Evolutionary conservation across 1,140 invertebrate genomes (phyloP).

Genomic region (Drosophila micromelanica): DNA sequence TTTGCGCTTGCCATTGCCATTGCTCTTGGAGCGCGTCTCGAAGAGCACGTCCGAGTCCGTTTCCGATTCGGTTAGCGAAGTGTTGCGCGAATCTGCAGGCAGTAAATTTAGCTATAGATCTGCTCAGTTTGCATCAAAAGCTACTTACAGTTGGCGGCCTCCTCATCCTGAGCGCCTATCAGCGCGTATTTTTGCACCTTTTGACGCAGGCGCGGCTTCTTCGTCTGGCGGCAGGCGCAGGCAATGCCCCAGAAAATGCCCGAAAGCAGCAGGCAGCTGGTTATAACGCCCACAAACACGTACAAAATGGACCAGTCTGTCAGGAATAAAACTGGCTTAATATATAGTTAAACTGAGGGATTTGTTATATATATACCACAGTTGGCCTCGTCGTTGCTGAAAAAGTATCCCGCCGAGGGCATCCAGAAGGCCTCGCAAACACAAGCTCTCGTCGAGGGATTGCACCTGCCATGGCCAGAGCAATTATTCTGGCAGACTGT

Average conservation of each 20-base stretch:
- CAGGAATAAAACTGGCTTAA: slow-evolving; percentile 32
- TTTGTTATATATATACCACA: slow-evolving; percentile 83
- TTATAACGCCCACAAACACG: slow-evolving; percentile 90
- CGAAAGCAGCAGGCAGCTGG: slow-evolving; percentile 87
- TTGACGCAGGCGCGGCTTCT: slow-evolving; percentile 84
- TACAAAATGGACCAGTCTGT: slow-evolving; percentile 95
- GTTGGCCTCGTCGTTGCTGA: slow-evolving; percentile 85
- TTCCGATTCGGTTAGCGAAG: slow-evolving; percentile 89
- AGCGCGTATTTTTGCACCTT: slow-evolving; percentile 87
- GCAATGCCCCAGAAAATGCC: slow-evolving; percentile 89
- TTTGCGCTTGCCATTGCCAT: slow-evolving; percentile 84
- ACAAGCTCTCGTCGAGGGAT: slow-evolving; percentile 92
- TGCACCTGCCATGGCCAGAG: slow-evolving; percentile 95
- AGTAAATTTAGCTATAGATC: neutral
- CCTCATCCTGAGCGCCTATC: slow-evolving; percentile 87
- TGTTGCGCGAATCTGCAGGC: slow-evolving; percentile 85
- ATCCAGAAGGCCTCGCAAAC: slow-evolving; percentile 98
- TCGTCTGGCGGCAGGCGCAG: slow-evolving; percentile 88
- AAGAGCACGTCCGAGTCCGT: slow-evolving; percentile 91
- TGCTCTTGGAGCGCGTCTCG: slow-evolving; percentile 86
- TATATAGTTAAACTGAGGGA: neutral
- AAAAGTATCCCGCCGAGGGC: slow-evolving; percentile 87
- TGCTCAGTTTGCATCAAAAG: neutral
- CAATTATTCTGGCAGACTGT: slow-evolving; percentile 96
- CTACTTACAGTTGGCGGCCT: slow-evolving; percentile 85